phyloP scores from a whole-genome alignment of 2,888 invertebrate genomes.

The Apamea crenata region DNA sequence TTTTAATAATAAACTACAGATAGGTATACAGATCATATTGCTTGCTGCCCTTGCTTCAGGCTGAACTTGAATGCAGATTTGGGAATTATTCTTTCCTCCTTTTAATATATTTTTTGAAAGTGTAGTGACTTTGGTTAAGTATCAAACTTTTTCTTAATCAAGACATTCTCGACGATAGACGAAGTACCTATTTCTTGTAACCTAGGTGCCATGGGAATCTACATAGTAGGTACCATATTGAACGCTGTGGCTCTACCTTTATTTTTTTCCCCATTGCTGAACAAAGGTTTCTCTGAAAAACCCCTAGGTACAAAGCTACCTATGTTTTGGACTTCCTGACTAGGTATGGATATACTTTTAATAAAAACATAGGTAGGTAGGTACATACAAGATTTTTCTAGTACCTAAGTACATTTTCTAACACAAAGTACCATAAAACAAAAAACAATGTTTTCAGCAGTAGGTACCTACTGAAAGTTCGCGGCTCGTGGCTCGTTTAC shows the following conservation, averaged over 20 bases:
- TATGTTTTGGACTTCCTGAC: neutral
- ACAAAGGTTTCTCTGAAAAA: neutral
- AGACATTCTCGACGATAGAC: neutral
- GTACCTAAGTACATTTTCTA: neutral
- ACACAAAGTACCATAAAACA: neutral
- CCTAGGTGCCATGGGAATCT: neutral
- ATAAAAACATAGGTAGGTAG: neutral
- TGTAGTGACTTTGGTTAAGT: neutral
- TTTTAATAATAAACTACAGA: neutral
- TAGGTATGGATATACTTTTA: neutral
- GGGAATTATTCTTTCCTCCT: neutral
- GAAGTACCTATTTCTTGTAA: neutral
- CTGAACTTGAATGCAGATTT: neutral
- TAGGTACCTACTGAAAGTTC: neutral
- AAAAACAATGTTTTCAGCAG: neutral
- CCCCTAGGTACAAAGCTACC: neutral
- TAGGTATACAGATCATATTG: neutral
- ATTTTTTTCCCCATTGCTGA: neutral
- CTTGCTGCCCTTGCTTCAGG: neutral
- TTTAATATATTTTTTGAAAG: neutral
- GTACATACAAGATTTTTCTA: neutral
- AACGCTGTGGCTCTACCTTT: neutral
- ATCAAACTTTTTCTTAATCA: neutral
- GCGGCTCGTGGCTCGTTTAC: constrained; percentile 12
- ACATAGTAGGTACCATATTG: neutral